These are phyloP conservation scores for Heliothis virescens DNA, from an alignment of 1,140 invertebrate species.

Conservation along the genomic window DNA sequence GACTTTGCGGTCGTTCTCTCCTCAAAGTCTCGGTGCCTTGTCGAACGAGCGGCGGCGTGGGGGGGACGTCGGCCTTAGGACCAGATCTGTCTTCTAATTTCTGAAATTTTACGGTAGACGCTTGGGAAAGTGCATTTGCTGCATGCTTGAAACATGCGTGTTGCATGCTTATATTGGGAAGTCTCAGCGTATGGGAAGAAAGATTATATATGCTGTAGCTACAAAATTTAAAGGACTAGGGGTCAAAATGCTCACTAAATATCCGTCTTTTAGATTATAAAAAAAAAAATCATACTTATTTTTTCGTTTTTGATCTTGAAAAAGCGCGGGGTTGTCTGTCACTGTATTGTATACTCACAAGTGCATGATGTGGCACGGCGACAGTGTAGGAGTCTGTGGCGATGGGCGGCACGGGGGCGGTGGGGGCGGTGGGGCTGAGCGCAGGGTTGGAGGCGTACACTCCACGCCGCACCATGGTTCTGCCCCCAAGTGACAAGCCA, in stretches of 20 bases:
- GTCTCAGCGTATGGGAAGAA: too few species aligned
- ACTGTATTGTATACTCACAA: background rate
- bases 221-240: too few species aligned
- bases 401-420: slow-evolving; percentile 26
- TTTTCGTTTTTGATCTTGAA: too few species aligned
- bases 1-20: slow-evolving; percentile 73
- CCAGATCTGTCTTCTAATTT: slow-evolving; percentile 56
- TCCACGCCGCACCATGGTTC: slow-evolving; percentile 69
- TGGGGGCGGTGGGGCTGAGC: slow-evolving; percentile 59
- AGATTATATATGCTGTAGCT: too few species aligned
- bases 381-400: slow-evolving; percentile 65
- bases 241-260: too few species aligned
- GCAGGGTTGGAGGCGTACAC: slow-evolving; percentile 84
- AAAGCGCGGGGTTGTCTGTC: too few species aligned
- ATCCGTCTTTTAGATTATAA: too few species aligned
- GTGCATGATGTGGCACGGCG: slow-evolving; percentile 28
- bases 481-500: slow-evolving; percentile 49
- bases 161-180: background rate
- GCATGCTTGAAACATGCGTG: background rate
- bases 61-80: slow-evolving; percentile 55
- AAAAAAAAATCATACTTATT: too few species aligned
- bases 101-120: slow-evolving; percentile 53
- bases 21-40: slow-evolving; percentile 80
- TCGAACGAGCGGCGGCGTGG: slow-evolving; percentile 69
- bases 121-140: slow-evolving; percentile 1